Percentiles rank a stretch among this genome's conserved stretches.
Conservation (phyloP, 2,113 vertebrate genomes). For the Corythoichthys haematopterus region DNA sequence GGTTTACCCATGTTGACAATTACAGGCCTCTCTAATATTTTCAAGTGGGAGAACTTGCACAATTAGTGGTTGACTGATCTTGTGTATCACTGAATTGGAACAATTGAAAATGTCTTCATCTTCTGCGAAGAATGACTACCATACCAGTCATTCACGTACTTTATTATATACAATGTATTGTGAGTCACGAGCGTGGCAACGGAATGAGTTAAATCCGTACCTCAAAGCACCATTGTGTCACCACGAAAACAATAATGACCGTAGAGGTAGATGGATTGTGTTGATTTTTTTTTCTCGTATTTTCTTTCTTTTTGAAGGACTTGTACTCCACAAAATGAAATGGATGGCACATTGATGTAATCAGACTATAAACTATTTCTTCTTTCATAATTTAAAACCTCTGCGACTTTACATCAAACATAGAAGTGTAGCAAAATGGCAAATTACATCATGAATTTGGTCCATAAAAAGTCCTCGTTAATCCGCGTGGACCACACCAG, state of each 20-base stretch:
- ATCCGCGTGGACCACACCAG: background rate
- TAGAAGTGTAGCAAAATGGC: slow-evolving; percentile 24
- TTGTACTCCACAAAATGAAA: slow-evolving; percentile 29
- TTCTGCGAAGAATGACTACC: too few species aligned
- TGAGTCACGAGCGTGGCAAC: too few species aligned
- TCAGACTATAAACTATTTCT: background rate
- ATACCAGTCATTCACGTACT: too few species aligned
- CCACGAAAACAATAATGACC: background rate
- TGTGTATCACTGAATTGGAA: too few species aligned
- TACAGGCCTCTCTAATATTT: too few species aligned
- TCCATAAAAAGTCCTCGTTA: background rate
- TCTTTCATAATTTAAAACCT: background rate
- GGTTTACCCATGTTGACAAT: too few species aligned
- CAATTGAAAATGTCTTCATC: too few species aligned
- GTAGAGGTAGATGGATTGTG: slow-evolving; percentile 2
- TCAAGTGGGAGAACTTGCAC: too few species aligned
- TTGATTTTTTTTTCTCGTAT: background rate
- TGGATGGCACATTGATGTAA: slow-evolving; percentile 50
- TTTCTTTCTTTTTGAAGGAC: background rate
- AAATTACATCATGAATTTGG: background rate
- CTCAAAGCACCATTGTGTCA: background rate
- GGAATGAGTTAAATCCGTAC: background rate
- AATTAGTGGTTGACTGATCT: too few species aligned
- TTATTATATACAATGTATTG: too few species aligned
- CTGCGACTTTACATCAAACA: slow-evolving; percentile 42